phyloP scores from a whole-genome alignment of 37 sponge, comb jelly and placozoan species.

The Corticium candelabrum region DNA sequence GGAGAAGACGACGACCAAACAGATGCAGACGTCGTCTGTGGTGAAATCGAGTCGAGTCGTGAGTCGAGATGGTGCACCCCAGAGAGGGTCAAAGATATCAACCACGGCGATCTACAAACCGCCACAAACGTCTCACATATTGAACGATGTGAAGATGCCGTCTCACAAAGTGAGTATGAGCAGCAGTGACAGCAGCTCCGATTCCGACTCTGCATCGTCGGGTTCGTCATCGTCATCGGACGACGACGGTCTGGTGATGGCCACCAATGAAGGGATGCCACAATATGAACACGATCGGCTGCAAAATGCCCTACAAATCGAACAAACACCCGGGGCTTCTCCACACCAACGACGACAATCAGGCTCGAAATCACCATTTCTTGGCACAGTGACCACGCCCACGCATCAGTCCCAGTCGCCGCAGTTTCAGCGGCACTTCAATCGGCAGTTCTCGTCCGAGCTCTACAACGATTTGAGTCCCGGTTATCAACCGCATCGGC shows the following conservation, averaged over 20 bases:
- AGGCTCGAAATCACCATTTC: no score
- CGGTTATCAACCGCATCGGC: no score
- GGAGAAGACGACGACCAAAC: neutral
- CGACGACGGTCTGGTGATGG: neutral
- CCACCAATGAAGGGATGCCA: neutral
- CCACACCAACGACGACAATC: no score
- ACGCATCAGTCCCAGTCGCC: no score
- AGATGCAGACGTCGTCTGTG: neutral
- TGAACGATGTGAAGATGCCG: neutral
- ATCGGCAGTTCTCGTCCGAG: no score
- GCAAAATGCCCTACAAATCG: neutral
- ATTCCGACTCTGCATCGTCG: neutral
- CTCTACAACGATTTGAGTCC: no score
- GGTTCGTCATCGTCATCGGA: neutral
- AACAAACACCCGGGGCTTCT: no score
- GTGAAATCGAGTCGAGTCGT: neutral
- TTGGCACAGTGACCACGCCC: no score
- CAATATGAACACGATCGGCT: neutral
- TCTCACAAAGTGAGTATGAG: no score
- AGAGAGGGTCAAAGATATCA: neutral
- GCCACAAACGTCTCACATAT: neutral
- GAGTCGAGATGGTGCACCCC: no score
- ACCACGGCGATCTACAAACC: neutral
- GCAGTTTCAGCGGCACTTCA: no score
- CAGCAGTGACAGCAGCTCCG: no score